Base-by-base conservation (phyloP, 2,888 invertebrate genomes). In the Temnothorax unifasciatus region DNA sequence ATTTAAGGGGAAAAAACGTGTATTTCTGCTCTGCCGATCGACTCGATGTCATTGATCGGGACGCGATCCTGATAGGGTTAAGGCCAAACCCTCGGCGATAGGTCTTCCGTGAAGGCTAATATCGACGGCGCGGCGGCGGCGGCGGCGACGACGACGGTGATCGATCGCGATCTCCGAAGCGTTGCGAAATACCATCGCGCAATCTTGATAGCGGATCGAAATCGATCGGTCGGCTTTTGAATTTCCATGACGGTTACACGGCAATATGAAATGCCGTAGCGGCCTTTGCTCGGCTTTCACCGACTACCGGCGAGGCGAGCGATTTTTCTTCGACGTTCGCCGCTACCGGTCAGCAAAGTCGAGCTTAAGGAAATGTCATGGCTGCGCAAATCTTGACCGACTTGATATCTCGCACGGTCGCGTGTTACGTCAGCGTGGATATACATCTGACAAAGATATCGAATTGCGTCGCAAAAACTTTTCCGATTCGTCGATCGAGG, bases 361-460 rank as follows among this genome's bases (percentile, higher is more conserved):
- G 69, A 13, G 47, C 50, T 57, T 54, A 52, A 34, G 69, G 74
- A 77, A 89, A 89, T 89, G 85, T 86, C 86, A 88, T 38, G 85
- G 85, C 83, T 88, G 83, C 63, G 61, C 57, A 81, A 84, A 84
- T 82, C 81, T 86, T 88, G 86, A 81, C 84, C 84, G 75, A 38
- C 74, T 54, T 59, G 52, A 25, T 21, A 21, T 47, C 69, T 38
- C 63, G 29, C 77, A 54, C 41, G 69, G 71, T 21, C 59, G 84
- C 81, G 52, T 11, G 18, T 87, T 76, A 66, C 66, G 71, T 71
- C 59, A 84, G 18, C 57, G 47, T 29, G 57, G n/a, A 47, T 47
- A 25, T 47, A 18, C 57, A 44, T 73, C 13, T 54, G 9, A 41
- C 25, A 66, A 68, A 54, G 52, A 68, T 68, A 52, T 29, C 76